Percentiles rank a stretch among this genome's conserved stretches.
phyloP scores from a whole-genome alignment of 1,140 invertebrate genomes.

The Fopius arisanus region DNA sequence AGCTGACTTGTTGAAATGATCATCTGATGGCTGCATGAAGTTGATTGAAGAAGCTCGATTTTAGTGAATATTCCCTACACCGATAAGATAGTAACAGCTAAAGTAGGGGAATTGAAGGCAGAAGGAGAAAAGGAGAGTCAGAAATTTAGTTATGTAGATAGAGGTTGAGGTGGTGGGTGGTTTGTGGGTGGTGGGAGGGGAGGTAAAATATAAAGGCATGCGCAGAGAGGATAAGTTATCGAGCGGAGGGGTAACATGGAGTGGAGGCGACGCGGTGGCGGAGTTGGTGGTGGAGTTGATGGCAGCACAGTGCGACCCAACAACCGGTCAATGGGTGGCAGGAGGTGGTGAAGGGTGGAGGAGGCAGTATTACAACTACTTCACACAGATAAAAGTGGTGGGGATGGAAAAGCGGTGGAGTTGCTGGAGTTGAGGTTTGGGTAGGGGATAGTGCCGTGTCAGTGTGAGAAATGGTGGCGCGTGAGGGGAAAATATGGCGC shows the following conservation, averaged over 20 bases:
- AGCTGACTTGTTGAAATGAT: too few species aligned
- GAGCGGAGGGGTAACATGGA: slow-evolving; percentile 45
- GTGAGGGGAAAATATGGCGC: slow-evolving; percentile 45
- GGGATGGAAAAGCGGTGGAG: background rate
- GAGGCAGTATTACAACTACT: slow-evolving; percentile 9
- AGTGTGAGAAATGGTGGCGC: slow-evolving; percentile 23
- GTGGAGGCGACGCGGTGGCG: slow-evolving; percentile 41
- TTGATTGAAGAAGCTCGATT: too few species aligned
- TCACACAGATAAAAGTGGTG: background rate
- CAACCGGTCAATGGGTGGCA: background rate
- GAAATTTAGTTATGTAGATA: background rate
- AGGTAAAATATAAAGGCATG: slow-evolving; percentile 42
- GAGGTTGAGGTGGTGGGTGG: background rate
- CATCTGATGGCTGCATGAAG: too few species aligned
- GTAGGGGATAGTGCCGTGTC: background rate
- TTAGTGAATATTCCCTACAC: too few species aligned
- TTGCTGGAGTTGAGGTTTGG: background rate
- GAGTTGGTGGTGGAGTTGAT: background rate
- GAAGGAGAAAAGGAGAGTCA: slow-evolving; percentile 1
- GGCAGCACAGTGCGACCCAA: slow-evolving; percentile 16
- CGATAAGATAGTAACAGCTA: slow-evolving; percentile 22
- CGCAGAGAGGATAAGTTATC: slow-evolving; percentile 41
- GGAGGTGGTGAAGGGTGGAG: background rate
- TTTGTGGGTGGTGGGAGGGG: background rate
- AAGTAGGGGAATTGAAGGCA: slow-evolving; percentile 28